Evolutionary conservation across 2,113 vertebrate genomes (phyloP), one percentile per base, ranked within the genome.

Genomic region (Nycticebus coucang): DNA sequence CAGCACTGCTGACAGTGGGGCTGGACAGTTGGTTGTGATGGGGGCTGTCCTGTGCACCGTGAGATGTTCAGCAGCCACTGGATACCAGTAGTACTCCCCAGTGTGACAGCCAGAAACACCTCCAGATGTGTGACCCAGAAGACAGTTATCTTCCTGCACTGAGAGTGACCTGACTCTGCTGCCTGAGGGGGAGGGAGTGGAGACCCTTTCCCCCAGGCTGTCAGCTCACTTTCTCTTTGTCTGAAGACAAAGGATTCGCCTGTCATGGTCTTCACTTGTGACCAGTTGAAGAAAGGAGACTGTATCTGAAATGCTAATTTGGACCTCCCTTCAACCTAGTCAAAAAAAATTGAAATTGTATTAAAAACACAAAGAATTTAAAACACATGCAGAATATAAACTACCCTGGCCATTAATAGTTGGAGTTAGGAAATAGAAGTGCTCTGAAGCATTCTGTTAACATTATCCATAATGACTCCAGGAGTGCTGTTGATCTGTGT

Each of bases 1-100:
- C 17, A 33, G 22, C 59, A 4, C 80, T 30, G 0, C 1, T 17
- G 35, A 8, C 15, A 0, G 4, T 11, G 2, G 69, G 64, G 35
- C 35, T 2, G 11, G 22, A 14, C 50, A 0, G 1, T 57, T 55
- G 30, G 72, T 26, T 14, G 55, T 35, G 4, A 1, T 11, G 3
- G 30, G 33, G 71, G 13, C 41, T 4, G 2, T 22, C n/a, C 68
- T 21, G 7, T 35, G 60, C 37, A 15, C 21, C 18, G 4, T 5
- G 10, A 15, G 64, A 1, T 41, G 74, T 22, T 14, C 1, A 35
- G 26, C 59, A 71, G 69, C 28, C 33, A 0, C 22, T 3, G 5
- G n/a, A 15, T 8, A 22, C 41, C 1, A 28, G 60, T 12, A 55
- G 79, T 57, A 3, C 45, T 26, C n/a, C 13, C 37, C 4, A 0